Evolutionary conservation across 2,113 vertebrate species (phyloP).

Genomic region (Prolemur simus): DNA sequence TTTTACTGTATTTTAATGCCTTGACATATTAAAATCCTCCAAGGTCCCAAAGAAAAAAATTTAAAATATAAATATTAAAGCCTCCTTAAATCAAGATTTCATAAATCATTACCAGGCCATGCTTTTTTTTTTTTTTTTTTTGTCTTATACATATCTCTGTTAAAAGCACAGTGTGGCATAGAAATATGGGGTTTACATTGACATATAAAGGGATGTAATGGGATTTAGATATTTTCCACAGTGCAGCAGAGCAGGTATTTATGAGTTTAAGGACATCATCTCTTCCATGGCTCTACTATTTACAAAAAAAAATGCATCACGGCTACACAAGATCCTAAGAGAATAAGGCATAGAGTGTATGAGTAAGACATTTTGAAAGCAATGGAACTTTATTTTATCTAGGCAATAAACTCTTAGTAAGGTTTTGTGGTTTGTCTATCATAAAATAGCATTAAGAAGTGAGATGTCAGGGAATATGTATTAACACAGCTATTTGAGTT

Average conservation of each 20-base stretch:
- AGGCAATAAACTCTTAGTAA: neutral
- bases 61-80: neutral
- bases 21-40: neutral
- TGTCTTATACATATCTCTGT: neutral
- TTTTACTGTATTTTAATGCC: neutral
- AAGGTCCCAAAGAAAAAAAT: neutral
- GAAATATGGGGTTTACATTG: neutral
- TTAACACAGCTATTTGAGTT: conserved; percentile 12
- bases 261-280: conserved; percentile 25
- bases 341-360: neutral
- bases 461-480: neutral
- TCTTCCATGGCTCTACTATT: neutral
- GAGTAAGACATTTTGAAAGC: neutral
- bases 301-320: neutral
- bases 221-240: neutral
- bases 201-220: neutral
- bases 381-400: neutral
- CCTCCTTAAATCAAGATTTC: neutral
- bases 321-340: neutral
- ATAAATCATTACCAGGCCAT: neutral
- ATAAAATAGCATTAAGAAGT: conserved; percentile 20
- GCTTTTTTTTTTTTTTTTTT: neutral
- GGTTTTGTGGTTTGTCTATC: neutral
- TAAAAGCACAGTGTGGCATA: neutral
- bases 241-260: neutral